phyloP scores from a whole-genome alignment of 2,113 vertebrate species.

The Bufo gargarizans region DNA sequence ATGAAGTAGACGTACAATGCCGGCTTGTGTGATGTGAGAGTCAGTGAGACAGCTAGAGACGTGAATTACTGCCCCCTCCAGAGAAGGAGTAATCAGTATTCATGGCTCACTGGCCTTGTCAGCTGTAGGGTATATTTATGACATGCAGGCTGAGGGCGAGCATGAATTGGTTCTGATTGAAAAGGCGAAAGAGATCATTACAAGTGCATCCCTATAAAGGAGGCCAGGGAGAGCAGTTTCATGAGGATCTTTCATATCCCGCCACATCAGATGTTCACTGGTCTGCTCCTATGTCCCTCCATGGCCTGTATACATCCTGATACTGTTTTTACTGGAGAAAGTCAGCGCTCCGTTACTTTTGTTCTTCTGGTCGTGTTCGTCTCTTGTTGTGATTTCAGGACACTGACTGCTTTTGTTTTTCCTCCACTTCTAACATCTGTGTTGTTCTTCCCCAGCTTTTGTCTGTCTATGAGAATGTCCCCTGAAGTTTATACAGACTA shows the following conservation, averaged over 20 bases:
- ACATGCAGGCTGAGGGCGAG: conserved; percentile 42
- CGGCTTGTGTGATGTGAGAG: conserved; percentile 36
- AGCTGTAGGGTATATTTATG: conserved; percentile 48
- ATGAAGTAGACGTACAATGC: conserved; percentile 3
- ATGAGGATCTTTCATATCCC: conserved; percentile 7
- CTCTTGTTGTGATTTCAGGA: conserved; percentile 38
- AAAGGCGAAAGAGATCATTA: conserved; percentile 26
- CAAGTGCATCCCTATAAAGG: conserved; percentile 21
- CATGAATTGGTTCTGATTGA: conserved; percentile 48
- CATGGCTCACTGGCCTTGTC: conserved; percentile 37
- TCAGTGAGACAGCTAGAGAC: background rate
- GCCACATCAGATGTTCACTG: conserved; percentile 14
- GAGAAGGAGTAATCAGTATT: conserved; percentile 29
- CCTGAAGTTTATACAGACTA: conserved; percentile 39
- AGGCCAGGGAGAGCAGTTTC: background rate
- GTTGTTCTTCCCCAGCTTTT: conserved; percentile 42
- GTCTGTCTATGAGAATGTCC: conserved; percentile 41
- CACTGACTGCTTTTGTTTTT: conserved; percentile 53
- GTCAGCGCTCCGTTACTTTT: conserved; percentile 10
- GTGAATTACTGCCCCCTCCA: conserved; percentile 25
- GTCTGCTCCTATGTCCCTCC: conserved; percentile 13
- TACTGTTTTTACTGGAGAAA: conserved; percentile 39
- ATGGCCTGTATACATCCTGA: conserved; percentile 16
- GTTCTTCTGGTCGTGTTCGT: conserved; percentile 31
- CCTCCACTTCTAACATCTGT: conserved; percentile 48